Conservation (phyloP, 2,797 vertebrate genomes). For the Aselliscus stoliczkanus region DNA sequence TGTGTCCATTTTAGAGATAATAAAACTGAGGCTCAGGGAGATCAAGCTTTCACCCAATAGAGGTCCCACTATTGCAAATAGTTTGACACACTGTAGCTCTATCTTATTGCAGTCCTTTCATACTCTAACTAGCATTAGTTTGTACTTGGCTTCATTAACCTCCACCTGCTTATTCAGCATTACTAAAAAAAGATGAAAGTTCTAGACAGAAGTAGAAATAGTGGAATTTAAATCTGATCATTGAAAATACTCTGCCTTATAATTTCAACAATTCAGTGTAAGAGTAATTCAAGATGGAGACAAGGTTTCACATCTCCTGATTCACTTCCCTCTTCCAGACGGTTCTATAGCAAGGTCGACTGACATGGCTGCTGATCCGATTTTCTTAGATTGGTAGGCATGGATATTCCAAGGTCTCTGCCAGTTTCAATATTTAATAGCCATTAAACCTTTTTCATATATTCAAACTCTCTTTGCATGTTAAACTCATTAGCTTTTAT, state of each 20-base stretch:
- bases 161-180: not conserved
- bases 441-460: slow-evolving; percentile 28
- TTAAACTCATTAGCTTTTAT: slow-evolving; percentile 43
- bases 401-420: not conserved
- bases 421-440: slow-evolving; percentile 47
- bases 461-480: slow-evolving; percentile 18
- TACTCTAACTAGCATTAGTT: not conserved
- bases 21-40: not conserved
- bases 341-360: not conserved
- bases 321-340: not conserved
- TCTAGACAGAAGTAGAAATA: not conserved
- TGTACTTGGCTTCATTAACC: not conserved
- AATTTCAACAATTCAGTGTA: not conserved
- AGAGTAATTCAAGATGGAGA: not conserved
- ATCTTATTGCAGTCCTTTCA: not conserved
- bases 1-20: not conserved
- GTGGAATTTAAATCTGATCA: not conserved
- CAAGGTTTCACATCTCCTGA: not conserved
- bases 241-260: not conserved
- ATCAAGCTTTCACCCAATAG: not conserved
- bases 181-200: not conserved
- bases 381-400: not conserved
- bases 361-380: not conserved
- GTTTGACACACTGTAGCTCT: not conserved
- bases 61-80: not conserved